Evolutionary conservation across 2,888 invertebrate genomes (phyloP).

Genomic region (Drepanosiphum platanoidis): DNA sequence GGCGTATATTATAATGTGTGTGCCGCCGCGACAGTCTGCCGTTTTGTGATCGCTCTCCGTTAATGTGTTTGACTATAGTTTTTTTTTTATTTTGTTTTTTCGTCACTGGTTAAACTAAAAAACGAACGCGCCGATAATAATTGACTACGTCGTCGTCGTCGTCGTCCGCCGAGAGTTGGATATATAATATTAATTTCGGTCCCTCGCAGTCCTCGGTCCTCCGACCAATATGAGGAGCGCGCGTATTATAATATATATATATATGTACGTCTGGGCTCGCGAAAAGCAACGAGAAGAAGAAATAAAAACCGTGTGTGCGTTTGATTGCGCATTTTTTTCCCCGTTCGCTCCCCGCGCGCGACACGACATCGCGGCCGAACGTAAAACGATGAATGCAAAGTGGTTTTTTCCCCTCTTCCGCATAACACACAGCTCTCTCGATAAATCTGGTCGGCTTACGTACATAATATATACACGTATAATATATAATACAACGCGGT

Average conservation of each 20-base stretch:
- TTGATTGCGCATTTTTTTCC: conserved; percentile 62
- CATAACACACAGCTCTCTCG: neutral
- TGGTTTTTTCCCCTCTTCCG: conserved; percentile 11
- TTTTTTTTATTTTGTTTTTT: neutral
- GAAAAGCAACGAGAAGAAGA: neutral
- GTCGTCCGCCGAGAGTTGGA: conserved; percentile 5
- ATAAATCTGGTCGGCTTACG: conserved; percentile 7
- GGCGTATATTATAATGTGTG: neutral
- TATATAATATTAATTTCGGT: conserved; percentile 15
- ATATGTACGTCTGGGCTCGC: neutral
- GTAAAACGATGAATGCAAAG: conserved; percentile 40
- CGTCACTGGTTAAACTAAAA: conserved; percentile 20
- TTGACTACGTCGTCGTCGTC: neutral
- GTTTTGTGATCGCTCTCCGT: too few species aligned
- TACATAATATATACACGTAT: neutral
- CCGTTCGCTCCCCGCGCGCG: conserved; percentile 51
- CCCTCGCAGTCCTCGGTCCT: neutral
- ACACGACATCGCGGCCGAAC: neutral
- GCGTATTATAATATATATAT: neutral
- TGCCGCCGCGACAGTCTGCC: neutral
- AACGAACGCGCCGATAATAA: neutral
- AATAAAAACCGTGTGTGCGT: conserved; percentile 34
- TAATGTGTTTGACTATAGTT: too few species aligned
- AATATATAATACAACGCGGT: neutral
- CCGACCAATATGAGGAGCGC: neutral